Conservation (phyloP, 2,888 invertebrate genomes). For the Choreutis nemorana region DNA sequence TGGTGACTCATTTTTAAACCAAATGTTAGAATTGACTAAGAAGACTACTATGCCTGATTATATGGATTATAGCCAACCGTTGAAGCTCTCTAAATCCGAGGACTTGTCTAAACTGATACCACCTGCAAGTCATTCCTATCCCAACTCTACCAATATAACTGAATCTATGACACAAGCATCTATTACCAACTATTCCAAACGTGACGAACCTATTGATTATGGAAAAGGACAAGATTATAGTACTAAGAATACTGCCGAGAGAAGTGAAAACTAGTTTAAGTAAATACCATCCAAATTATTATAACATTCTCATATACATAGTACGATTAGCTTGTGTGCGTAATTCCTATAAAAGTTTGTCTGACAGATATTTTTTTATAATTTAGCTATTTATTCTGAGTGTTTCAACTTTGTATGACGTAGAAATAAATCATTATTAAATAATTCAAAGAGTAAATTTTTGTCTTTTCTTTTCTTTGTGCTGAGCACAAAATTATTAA, state of each 20-base stretch:
- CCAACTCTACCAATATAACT: conserved; percentile 39
- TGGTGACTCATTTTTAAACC: conserved; percentile 56
- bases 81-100: conserved; percentile 68
- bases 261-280: conserved; percentile 19
- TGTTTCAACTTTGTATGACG: neutral
- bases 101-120: conserved; percentile 60
- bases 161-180: conserved; percentile 53
- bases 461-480: too few species aligned
- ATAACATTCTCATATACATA: neutral
- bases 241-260: conserved; percentile 29
- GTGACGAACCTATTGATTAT: conserved; percentile 48
- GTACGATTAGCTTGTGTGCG: conserved; percentile 1
- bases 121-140: conserved; percentile 52
- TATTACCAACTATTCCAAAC: conserved; percentile 48
- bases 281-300: conserved; percentile 1
- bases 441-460: too few species aligned
- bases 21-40: conserved; percentile 61
- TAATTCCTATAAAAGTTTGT: neutral
- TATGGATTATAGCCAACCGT: conserved; percentile 59
- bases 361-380: neutral
- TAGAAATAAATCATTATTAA: neutral
- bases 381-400: conserved; percentile 1
- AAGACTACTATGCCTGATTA: conserved; percentile 62
- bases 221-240: conserved; percentile 48
- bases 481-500: too few species aligned